Evolutionary conservation across 2,888 invertebrate species (phyloP), one percentile per base, ranked within the genome.

Genomic region (Siphonodentalium dalli): DNA sequence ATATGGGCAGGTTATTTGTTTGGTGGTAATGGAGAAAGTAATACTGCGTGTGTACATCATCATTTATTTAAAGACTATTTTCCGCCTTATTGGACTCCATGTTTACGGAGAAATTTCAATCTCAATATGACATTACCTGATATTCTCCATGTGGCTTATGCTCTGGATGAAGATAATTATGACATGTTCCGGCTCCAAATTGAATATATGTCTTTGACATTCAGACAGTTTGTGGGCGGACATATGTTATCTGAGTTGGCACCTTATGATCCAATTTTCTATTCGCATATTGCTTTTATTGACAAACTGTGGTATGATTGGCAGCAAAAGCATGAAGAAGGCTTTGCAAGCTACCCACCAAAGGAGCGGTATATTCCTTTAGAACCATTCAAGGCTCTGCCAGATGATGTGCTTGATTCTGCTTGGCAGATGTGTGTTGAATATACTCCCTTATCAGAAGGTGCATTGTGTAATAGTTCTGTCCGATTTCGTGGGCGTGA

Each of bases 241-340:
- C 75, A 77, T 40, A 76, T 79, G 78, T 62, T 59, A 5, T 69
- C 78, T 4, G 68, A 72, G 38, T 59, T 69, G 21, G 64, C 68
- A 23, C 65, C 75, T 1, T 79, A 77, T 58, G 80, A 80, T 58
- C 80, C 80, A 3, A 46, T 77, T 9, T 78, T 74, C 55, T 56
- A 73, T 20, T 75, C 78, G 11, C 67, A 72, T 9, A 62, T 72
- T 54, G 76, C 80, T n/a, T 79, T 69, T 53, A 65, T 79, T 41
- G 80, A 80, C 55, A 74, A 74, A 52, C 52, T 80, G 3, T 79
- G 78, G 76, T 61, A 69, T 55, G 67, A 70, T 5, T 80, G 80
- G 80, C 70, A 72, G 46, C 56, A 61, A 21, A 65, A 63, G 33
- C 66, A 75, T 47, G 59, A 65, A 13, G 65, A 69, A 35, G 66